Evolutionary conservation across 2,797 vertebrate species (phyloP), one percentile per base, ranked within the genome.

Genomic region (Malurus leucopterus): DNA sequence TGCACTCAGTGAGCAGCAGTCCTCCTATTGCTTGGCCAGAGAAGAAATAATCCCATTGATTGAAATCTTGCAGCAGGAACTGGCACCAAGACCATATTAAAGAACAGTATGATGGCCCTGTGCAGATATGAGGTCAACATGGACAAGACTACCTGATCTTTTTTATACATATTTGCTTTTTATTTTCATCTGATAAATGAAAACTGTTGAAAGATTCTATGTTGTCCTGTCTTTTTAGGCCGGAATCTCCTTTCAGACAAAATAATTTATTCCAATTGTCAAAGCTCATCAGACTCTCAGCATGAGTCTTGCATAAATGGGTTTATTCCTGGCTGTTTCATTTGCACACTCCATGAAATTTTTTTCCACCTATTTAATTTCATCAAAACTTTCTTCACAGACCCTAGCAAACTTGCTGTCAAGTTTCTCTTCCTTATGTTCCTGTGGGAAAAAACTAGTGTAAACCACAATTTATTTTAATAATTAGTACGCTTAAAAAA

Each of bases 211-310:
- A 85, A 84, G 70, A 72, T 38, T 86, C 69, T 46, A 11, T 24
- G 29, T 38, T 86, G 51, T 83, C 54, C 73, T 67, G 30, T 71
- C 68, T 88, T 84, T 84, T 51, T 80, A 88, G 32, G 55, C 53
- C 63, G 85, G 80, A 79, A 88, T 78, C 53, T 84, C 86, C 81
- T 76, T 82, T 90, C 75, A 88, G 84, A 84, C 83, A 94, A 92
- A 93, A 93, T 95, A 90, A 90, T 95, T 92, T 91, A 92, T 93
- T 91, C 71, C 94, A 92, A 74, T 95, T 95, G 92, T 95, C 94
- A 91, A 82, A 79, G 83, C 92, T 95, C 86, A 95, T 96, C 94
- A 94, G 84, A 74, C 55, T 93, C 92, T 84, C 93, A 93, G 90
- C 10, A 0, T 88, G 93, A 89, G 58, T 68, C 82, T 92, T 91